Evolutionary conservation across 2,888 invertebrate species (phyloP).

Genomic region (Cheilosia urbana): DNA sequence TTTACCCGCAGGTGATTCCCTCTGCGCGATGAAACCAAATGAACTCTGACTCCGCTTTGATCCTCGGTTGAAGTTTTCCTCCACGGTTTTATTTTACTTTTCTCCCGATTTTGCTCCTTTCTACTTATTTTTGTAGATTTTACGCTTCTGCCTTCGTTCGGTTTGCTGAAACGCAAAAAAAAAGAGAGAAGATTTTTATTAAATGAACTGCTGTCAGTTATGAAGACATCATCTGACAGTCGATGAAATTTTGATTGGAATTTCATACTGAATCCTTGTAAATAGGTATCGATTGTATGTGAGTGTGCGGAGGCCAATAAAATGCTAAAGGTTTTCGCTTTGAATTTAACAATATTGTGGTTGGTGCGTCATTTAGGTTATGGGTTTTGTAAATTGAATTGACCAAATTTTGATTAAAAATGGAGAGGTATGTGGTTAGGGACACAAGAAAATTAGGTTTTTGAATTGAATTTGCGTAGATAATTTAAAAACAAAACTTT

Average conservation of each 20-base stretch:
- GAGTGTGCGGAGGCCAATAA: not conserved
- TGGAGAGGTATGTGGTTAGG: conserved; percentile 7
- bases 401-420: conserved; percentile 6
- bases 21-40: conserved; percentile 48
- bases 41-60: conserved; percentile 68
- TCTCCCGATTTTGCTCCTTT: not conserved
- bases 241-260: conserved; percentile 66
- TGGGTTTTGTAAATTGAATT: conserved; percentile 16
- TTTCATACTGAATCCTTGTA: conserved; percentile 46
- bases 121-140: conserved; percentile 18
- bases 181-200: conserved; percentile 27
- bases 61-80: conserved; percentile 39
- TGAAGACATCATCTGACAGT: conserved; percentile 60
- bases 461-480: not conserved
- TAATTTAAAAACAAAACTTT: not conserved
- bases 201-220: conserved; percentile 61
- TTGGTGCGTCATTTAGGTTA: conserved; percentile 3
- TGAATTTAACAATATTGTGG: not conserved
- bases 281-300: conserved; percentile 33
- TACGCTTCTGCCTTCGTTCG: conserved; percentile 22
- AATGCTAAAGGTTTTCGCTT: conserved; percentile 8
- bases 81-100: conserved; percentile 5
- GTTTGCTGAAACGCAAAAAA: not conserved
- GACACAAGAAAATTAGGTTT: not conserved
- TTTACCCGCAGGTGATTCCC: conserved; percentile 59